Evolutionary conservation across 2,797 vertebrate genomes (phyloP), one percentile per base, ranked within the genome.

Genomic region (Nyctibius grandis): DNA sequence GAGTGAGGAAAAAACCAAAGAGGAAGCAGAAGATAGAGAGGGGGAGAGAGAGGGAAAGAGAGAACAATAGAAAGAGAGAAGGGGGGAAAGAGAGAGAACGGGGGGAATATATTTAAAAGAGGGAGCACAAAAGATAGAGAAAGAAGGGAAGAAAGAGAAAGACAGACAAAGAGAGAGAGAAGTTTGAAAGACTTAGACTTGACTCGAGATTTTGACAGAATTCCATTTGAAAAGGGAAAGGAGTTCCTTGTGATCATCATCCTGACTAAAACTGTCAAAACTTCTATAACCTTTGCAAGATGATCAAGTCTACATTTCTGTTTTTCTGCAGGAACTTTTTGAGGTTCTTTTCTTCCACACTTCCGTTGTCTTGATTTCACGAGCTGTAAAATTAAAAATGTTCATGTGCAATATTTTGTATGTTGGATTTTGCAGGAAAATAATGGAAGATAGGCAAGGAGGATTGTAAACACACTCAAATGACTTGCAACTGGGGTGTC

Each of bases 341-440:
- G 6, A 13, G 0, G 0, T 21, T 47, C 1, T 42, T 77, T 60
- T 70, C 2, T 81, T 63, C 9, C 2, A 6, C 33, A 2, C 4
- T 29, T 68, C 19, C 33, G 2, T 13, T 64, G 1, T 10, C 9
- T 47, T 65, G 28, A 38, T 74, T 89, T 5, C 40, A 54, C 1
- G 2, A 61, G 8, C 7, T 60, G 29, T 10, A 64, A 59, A 47
- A 33, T 12, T 11, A 0, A 26, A 73, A 81, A 23, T 28, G 1
- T 5, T 3, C 13, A 7, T 26, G 3, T 38, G 33, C 5, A 34
- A 34, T 19, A 5, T 17, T 44, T 25, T n/a, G 0, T 19, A 26
- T 0, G 1, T 21, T 65, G 12, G 9, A 47, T 23, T 15, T 31
- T 31, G n/a, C n/a, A n/a, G n/a, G n/a, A n/a, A n/a, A 42, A 42